Conservation (phyloP, 2,113 vertebrate species). For the Catharus fuscescens region DNA sequence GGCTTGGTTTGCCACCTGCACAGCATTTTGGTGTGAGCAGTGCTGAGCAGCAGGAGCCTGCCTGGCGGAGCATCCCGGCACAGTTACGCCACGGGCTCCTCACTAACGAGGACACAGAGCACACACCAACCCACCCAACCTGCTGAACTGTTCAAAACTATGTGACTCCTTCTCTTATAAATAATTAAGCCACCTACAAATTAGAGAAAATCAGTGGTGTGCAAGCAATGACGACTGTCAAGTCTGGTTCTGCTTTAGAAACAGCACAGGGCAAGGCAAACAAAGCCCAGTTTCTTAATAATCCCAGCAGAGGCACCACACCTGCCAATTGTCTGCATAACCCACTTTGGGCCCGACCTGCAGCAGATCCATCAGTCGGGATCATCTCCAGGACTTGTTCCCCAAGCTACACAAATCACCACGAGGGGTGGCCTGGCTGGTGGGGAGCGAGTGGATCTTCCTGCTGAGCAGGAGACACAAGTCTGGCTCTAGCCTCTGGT, state of each 20-base stretch:
- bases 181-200: constrained; percentile 67
- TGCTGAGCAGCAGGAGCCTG: background rate
- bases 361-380: constrained; percentile 45
- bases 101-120: constrained; percentile 15
- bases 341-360: constrained; percentile 63
- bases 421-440: constrained; percentile 37
- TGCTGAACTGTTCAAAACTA: constrained; percentile 46
- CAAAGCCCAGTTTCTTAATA: constrained; percentile 71
- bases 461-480: constrained; percentile 67
- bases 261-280: constrained; percentile 65
- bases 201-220: constrained; percentile 50
- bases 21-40: background rate
- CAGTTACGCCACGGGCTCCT: constrained; percentile 39
- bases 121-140: constrained; percentile 19
- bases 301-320: constrained; percentile 65
- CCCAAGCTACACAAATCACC: constrained; percentile 71
- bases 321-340: constrained; percentile 62
- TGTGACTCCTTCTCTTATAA: constrained; percentile 63
- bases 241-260: constrained; percentile 67
- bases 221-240: constrained; percentile 44
- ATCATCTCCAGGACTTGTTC: constrained; percentile 72
- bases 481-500: constrained; percentile 66
- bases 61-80: background rate
- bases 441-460: constrained; percentile 35
- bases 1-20: constrained; percentile 34